Conservation (phyloP, 64 coral and sea anemone species). For the Cladopsammia gracilis region DNA sequence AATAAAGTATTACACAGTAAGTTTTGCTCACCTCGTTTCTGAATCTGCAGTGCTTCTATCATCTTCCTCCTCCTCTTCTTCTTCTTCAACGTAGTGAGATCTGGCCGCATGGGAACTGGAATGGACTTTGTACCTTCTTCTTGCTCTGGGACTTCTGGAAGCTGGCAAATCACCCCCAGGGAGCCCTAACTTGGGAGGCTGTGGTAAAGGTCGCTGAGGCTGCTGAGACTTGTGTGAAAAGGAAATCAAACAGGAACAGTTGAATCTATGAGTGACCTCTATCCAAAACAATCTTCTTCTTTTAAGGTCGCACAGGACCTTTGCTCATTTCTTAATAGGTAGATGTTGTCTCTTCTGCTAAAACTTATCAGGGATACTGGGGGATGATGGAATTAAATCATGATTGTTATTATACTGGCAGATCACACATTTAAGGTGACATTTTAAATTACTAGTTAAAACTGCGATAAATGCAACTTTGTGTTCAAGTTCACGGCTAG, state of each 20-base stretch:
- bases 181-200: background rate
- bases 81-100: slow-evolving; percentile 65
- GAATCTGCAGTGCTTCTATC: slow-evolving; percentile 74
- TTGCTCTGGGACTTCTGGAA: slow-evolving; percentile 82
- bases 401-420: no score
- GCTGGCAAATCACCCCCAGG: slow-evolving; percentile 51
- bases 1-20: background rate
- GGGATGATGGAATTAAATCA: no score
- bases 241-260: background rate
- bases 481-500: no score
- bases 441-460: no score
- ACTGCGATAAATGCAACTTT: no score
- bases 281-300: no score
- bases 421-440: no score
- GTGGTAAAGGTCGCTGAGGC: slow-evolving; percentile 22
- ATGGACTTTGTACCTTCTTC: slow-evolving; percentile 82
- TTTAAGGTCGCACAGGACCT: no score
- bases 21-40: slow-evolving; percentile 57
- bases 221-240: background rate
- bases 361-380: no score
- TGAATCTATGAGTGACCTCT: no score
- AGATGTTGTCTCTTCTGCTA: no score
- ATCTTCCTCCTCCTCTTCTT: slow-evolving; percentile 76
- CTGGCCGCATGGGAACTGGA: slow-evolving; percentile 24
- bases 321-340: no score